Percentiles rank a stretch among this genome's conserved stretches.
These are phyloP conservation scores for Prionace glauca DNA, from an alignment of 2,797 vertebrate species.

Conservation along the genomic window DNA sequence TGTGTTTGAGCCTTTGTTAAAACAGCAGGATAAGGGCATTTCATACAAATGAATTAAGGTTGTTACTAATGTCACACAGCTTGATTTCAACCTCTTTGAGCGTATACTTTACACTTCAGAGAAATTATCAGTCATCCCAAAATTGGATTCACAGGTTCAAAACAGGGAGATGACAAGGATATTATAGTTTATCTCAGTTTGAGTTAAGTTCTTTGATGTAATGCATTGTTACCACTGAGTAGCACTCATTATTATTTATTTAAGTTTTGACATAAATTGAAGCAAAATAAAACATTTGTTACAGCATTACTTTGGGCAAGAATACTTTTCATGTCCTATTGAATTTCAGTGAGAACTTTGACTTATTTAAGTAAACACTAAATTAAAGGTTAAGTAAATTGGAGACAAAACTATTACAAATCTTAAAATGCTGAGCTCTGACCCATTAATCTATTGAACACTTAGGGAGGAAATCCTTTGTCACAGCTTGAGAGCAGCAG, in stretches of 20 bases:
- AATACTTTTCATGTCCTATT: background rate
- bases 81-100: background rate
- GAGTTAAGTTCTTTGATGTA: background rate
- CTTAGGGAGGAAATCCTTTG: constrained; percentile 37
- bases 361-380: background rate
- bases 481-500: constrained; percentile 4
- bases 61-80: background rate
- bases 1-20: background rate
- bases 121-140: background rate
- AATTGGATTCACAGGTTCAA: background rate
- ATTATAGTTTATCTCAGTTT: background rate
- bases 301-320: background rate
- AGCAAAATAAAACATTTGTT: background rate
- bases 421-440: constrained; percentile 8
- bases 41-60: background rate
- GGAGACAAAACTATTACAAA: background rate
- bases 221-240: background rate
- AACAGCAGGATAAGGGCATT: background rate
- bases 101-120: background rate
- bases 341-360: background rate
- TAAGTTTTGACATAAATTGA: background rate
- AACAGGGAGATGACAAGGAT: background rate
- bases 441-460: constrained; percentile 28
- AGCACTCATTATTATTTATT: background rate
- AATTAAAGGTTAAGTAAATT: constrained; percentile 27